Evolutionary conservation across 2,113 vertebrate species (phyloP).

Genomic region (Pimephales promelas): DNA sequence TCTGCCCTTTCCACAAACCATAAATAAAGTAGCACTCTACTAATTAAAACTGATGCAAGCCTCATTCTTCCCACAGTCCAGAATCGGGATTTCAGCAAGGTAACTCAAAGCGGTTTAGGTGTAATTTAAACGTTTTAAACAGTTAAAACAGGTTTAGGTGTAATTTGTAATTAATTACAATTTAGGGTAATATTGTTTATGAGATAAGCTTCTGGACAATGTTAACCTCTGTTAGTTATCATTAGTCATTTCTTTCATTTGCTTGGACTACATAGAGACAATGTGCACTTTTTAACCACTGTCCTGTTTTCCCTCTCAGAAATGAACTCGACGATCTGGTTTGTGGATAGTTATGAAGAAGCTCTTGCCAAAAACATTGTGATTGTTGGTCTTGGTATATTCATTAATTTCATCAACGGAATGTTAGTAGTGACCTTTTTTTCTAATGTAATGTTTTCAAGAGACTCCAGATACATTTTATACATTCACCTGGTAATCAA

Average conservation of each 20-base stretch:
- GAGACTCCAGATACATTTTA: constrained; percentile 54
- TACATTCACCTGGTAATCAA: constrained; percentile 54
- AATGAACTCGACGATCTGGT: neutral
- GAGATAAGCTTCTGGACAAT: no score
- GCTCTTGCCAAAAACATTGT: constrained; percentile 47
- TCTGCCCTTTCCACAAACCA: neutral
- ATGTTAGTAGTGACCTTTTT: constrained; percentile 45
- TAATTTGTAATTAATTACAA: no score
- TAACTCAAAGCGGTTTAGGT: neutral
- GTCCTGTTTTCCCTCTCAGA: no score
- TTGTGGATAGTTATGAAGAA: constrained; percentile 38
- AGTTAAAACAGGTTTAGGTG: no score
- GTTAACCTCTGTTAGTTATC: no score
- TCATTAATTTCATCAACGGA: constrained; percentile 53
- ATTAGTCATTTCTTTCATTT: no score
- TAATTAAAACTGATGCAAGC: neutral
- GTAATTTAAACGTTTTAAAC: no score
- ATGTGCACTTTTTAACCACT: no score
- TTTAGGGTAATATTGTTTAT: no score
- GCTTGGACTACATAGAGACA: no score
- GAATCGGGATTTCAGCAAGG: neutral
- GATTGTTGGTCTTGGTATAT: constrained; percentile 32
- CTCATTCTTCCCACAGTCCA: neutral
- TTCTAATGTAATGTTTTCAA: constrained; percentile 38
- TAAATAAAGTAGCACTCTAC: neutral